A percentile compares a stretch with the other conserved stretches of the same genome.
phyloP scores from a whole-genome alignment of 2,888 invertebrate species.

The Lasioglossum figueresi region DNA sequence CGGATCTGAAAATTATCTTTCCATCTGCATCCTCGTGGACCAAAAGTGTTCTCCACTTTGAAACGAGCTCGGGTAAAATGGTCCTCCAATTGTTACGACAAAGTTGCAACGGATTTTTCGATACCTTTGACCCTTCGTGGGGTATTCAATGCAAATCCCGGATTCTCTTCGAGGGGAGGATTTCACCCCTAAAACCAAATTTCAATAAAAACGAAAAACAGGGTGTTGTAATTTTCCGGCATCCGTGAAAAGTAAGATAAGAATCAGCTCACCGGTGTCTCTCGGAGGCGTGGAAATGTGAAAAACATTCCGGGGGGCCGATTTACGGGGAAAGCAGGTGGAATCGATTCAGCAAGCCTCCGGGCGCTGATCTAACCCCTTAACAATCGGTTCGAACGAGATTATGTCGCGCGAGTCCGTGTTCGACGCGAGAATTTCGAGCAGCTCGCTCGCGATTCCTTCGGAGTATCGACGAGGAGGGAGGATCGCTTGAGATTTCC shows the following conservation, averaged over 20 bases:
- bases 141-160: too few species aligned
- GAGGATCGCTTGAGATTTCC: conserved; percentile 44
- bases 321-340: not conserved
- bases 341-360: not conserved
- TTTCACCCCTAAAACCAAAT: not conserved
- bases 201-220: not conserved
- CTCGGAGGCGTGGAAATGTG: not conserved
- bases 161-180: too few species aligned
- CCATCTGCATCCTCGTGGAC: too few species aligned
- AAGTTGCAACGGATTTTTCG: not conserved
- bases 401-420: conserved; percentile 25
- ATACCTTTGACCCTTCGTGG: not conserved
- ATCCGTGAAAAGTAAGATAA: not conserved
- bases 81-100: not conserved
- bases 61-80: not conserved
- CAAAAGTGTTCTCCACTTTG: not conserved
- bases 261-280: not conserved
- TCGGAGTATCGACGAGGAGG: not conserved
- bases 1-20: not conserved
- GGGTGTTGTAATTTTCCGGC: not conserved
- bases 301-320: not conserved
- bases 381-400: conserved; percentile 41
- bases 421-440: conserved; percentile 40
- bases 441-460: conserved; percentile 18
- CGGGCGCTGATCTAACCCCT: conserved; percentile 13